Conservation (phyloP, 2,888 invertebrate genomes). For the Coremacera marginata region DNA sequence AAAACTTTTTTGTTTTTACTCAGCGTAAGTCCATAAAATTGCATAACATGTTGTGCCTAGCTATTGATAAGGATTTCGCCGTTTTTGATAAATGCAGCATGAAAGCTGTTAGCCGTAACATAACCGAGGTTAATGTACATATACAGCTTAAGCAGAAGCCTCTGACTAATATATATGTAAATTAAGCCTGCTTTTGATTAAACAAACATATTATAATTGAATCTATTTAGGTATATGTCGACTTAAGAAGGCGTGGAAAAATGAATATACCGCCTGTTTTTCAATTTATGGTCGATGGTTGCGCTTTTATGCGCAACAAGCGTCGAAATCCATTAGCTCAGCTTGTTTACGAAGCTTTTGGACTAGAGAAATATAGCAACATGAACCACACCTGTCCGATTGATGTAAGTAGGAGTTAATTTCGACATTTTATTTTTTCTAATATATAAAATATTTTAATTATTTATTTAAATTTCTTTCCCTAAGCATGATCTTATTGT, state of each 20-base stretch:
- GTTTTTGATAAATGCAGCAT: constrained; percentile 31
- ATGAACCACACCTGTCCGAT: constrained; percentile 43
- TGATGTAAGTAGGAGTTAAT: constrained; percentile 26
- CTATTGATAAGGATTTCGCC: constrained; percentile 6
- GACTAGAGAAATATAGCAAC: constrained; percentile 36
- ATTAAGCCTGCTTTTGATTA: not conserved
- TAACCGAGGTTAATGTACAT: constrained; percentile 27
- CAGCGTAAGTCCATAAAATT: constrained; percentile 20
- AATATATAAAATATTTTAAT: not conserved
- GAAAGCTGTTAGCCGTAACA: constrained; percentile 35
- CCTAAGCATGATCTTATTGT: constrained; percentile 41
- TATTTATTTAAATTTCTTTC: not conserved
- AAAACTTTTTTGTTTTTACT: too few relatives aligned
- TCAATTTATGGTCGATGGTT: constrained; percentile 34
- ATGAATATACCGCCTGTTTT: not conserved
- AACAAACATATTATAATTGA: not conserved
- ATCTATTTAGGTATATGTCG: not conserved
- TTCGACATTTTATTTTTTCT: too few relatives aligned
- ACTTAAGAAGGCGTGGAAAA: not conserved
- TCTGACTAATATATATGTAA: constrained; percentile 15
- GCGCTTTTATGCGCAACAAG: constrained; percentile 38
- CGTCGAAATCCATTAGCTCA: constrained; percentile 41
- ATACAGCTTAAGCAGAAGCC: constrained; percentile 11
- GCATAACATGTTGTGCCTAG: constrained; percentile 24
- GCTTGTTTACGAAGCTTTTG: constrained; percentile 31